Conservation (phyloP, 2,113 vertebrate genomes). For the Aptenodytes patagonicus region DNA sequence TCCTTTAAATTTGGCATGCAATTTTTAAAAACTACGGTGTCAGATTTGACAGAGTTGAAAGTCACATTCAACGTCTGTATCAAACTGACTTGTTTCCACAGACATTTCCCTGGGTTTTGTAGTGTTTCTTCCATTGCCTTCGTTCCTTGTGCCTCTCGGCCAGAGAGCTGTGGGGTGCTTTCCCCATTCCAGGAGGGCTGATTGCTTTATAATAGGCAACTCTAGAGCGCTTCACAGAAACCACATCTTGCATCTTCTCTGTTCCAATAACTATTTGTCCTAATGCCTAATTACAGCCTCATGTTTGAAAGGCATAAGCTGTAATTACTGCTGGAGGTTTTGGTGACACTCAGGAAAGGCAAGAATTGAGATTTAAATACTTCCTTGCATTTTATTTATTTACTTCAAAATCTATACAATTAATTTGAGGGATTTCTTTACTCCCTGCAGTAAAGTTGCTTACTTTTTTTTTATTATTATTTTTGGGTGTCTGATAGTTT, state of each 20-base stretch:
- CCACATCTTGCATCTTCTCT: neutral
- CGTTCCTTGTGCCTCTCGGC: neutral
- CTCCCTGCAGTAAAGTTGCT: neutral
- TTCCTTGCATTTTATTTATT: neutral
- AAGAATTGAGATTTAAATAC: neutral
- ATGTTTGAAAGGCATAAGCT: neutral
- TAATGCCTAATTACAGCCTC: constrained; percentile 31
- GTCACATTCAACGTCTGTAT: neutral
- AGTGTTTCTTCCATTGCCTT: neutral
- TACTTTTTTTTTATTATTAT: neutral
- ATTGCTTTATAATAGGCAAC: neutral
- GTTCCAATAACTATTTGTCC: neutral
- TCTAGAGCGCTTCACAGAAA: neutral
- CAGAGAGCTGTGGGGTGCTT: neutral
- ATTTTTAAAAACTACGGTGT: neutral
- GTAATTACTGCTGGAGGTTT: constrained; percentile 31
- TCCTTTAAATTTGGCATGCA: neutral
- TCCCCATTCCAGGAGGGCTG: neutral
- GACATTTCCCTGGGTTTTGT: neutral
- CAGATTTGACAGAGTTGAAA: neutral
- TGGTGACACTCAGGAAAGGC: neutral
- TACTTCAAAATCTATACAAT: neutral
- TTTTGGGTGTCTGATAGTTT: neutral
- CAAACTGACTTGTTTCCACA: neutral
- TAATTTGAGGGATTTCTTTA: neutral